These are phyloP conservation scores for Passerculus sandwichensis DNA, from an alignment of 2,797 vertebrate species.

Conservation along the genomic window DNA sequence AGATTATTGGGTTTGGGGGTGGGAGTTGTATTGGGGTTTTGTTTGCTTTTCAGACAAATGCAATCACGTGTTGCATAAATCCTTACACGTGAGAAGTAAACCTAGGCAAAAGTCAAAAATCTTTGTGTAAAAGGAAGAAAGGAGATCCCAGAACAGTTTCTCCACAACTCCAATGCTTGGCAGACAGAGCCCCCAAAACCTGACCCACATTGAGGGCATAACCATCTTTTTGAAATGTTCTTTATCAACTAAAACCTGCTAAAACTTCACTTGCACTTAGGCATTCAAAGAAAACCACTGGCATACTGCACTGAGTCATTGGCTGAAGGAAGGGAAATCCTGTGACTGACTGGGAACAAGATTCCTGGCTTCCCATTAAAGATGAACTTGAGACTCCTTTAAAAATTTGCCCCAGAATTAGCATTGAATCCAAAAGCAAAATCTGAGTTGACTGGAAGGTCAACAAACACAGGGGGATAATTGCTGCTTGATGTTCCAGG, in stretches of 20 bases:
- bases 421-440: neutral
- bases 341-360: neutral
- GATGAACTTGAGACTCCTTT: neutral
- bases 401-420: neutral
- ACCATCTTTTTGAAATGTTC: neutral
- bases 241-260: neutral
- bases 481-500: conserved; percentile 18
- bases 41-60: neutral
- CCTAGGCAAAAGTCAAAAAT: neutral
- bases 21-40: neutral
- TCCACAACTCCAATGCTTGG: neutral
- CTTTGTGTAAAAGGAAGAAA: neutral
- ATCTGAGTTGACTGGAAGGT: conserved; percentile 49
- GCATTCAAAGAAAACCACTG: neutral
- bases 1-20: neutral
- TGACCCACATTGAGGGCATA: neutral
- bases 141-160: neutral
- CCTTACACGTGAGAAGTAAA: neutral
- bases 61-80: neutral
- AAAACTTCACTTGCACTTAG: neutral
- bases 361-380: conserved; percentile 6
- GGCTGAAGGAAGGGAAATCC: neutral
- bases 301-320: fast-evolving
- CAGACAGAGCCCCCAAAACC: neutral
- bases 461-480: conserved; percentile 22